These are phyloP conservation scores for Sebastolobus altivelis DNA, from an alignment of 2,797 vertebrate genomes.

Conservation along the genomic window DNA sequence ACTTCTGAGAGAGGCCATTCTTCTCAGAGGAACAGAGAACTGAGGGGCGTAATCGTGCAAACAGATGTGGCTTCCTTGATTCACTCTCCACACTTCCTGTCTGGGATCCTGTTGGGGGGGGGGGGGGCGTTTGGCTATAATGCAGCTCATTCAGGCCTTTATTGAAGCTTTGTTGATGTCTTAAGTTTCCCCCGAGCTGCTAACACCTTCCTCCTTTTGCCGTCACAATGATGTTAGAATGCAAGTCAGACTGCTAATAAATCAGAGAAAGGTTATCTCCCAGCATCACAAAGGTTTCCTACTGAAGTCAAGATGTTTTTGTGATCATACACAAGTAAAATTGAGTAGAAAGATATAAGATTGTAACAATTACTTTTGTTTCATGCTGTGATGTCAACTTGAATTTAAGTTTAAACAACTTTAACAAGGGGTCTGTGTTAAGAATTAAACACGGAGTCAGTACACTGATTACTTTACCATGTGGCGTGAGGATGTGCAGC, in stretches of 20 bases:
- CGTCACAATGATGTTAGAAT: not conserved
- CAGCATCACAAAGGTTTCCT: not conserved
- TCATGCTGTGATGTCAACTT: constrained; percentile 12
- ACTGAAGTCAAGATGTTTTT: constrained; percentile 2
- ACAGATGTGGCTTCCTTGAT: constrained; percentile 83
- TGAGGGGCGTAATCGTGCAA: constrained; percentile 74
- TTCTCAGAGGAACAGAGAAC: constrained; percentile 59
- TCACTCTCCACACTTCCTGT: constrained; percentile 82
- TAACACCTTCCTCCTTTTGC: constrained; percentile 5
- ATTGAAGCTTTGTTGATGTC: constrained; percentile 54
- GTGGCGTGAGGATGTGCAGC: constrained; percentile 44
- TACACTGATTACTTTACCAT: constrained; percentile 60
- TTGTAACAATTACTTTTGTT: not conserved
- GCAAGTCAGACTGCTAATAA: constrained; percentile 16
- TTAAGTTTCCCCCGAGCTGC: constrained; percentile 31
- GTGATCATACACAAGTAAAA: not conserved
- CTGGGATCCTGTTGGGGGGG: constrained; percentile 62
- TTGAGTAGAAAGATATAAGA: not conserved
- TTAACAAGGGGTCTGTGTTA: constrained; percentile 1
- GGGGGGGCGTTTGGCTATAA: constrained; percentile 49
- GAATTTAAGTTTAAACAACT: not conserved
- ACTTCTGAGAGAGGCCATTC: constrained; percentile 49
- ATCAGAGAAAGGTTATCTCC: constrained; percentile 22
- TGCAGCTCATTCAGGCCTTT: constrained; percentile 44
- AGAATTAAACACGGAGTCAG: constrained; percentile 15